phyloP scores from a whole-genome alignment of 2,888 invertebrate genomes.

The Artemia sinica region DNA sequence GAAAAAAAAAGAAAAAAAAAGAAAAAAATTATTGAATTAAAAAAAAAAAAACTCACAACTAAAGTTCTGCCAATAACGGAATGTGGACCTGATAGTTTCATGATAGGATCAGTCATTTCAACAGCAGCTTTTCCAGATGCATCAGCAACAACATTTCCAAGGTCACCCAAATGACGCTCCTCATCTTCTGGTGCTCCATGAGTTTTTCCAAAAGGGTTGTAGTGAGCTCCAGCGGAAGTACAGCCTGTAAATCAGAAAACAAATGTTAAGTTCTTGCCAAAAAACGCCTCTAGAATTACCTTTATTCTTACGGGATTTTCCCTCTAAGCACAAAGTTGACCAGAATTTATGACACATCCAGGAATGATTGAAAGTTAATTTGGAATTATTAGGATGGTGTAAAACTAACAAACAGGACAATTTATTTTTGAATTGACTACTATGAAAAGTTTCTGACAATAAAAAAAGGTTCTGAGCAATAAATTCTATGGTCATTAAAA shows the following conservation, averaged over 20 bases:
- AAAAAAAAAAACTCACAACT: conserved; percentile 38
- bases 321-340: too few species aligned
- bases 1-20: not conserved
- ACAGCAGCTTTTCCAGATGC: conserved; percentile 47
- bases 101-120: conserved; percentile 42
- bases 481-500: too few species aligned
- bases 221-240: conserved; percentile 84
- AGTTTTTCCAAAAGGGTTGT: conserved; percentile 60
- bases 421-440: too few species aligned
- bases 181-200: conserved; percentile 62
- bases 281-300: too few species aligned
- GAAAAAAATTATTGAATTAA: not conserved
- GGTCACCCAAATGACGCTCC: conserved; percentile 60
- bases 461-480: too few species aligned
- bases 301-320: too few species aligned
- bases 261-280: too few species aligned
- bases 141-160: conserved; percentile 60
- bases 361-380: too few species aligned
- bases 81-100: conserved; percentile 49
- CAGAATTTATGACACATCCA: too few species aligned
- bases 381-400: too few species aligned
- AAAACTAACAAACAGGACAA: too few species aligned
- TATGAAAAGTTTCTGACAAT: too few species aligned
- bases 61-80: conserved; percentile 67
- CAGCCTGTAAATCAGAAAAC: conserved; percentile 38